Evolutionary conservation across 2,888 invertebrate genomes (phyloP).

Genomic region (Protophormia terraenovae): DNA sequence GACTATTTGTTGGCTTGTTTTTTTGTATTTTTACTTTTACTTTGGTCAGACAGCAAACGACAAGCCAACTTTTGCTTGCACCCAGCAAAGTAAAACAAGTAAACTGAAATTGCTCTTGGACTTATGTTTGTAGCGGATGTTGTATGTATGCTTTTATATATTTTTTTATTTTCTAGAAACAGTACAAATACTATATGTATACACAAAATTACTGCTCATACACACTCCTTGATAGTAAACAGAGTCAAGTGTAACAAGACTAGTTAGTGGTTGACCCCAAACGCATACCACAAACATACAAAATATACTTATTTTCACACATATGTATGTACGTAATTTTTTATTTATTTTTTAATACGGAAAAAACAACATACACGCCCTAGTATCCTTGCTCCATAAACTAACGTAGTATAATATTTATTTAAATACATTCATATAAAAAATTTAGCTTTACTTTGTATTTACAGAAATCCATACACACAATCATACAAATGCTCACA

Average conservation of each 20-base stretch:
- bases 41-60: conserved; percentile 22
- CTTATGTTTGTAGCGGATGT: conserved; percentile 51
- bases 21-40: background rate
- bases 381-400: conserved; percentile 64
- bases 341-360: no score
- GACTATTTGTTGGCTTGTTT: background rate
- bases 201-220: conserved; percentile 28
- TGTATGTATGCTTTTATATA: background rate
- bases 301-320: background rate
- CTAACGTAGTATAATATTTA: conserved; percentile 19
- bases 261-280: conserved; percentile 66
- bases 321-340: background rate
- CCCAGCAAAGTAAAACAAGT: background rate
- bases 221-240: conserved; percentile 54
- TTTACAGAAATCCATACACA: background rate
- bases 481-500: background rate
- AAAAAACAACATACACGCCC: conserved; percentile 42
- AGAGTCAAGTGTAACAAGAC: conserved; percentile 64
- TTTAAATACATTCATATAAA: conserved; percentile 28
- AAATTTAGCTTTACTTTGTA: conserved; percentile 33
- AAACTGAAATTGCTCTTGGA: conserved; percentile 22
- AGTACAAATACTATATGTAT: conserved; percentile 19
- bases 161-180: background rate
- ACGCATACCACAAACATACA: conserved; percentile 45
- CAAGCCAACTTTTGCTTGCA: conserved; percentile 24